Evolutionary conservation across 2,888 invertebrate species (phyloP).

Genomic region (Adelphocoris suturalis): DNA sequence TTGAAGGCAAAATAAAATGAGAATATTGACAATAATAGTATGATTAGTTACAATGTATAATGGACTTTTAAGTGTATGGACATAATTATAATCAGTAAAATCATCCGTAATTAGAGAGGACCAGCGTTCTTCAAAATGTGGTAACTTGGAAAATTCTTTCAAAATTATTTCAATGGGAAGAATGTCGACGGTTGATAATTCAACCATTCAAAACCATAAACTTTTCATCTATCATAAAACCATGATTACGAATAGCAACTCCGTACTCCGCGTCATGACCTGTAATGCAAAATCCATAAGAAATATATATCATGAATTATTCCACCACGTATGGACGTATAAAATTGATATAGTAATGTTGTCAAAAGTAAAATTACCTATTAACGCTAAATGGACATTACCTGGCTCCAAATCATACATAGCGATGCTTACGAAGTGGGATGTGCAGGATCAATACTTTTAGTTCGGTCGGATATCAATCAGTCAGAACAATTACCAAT

Average conservation of each 20-base stretch:
- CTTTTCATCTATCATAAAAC: neutral
- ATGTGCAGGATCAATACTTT: neutral
- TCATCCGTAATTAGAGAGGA: too few species aligned
- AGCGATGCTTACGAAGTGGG: neutral
- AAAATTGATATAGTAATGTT: neutral
- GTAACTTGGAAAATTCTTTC: too few species aligned
- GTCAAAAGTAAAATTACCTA: neutral
- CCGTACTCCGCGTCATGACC: neutral
- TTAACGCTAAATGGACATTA: neutral
- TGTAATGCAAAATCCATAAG: neutral
- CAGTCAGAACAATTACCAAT: neutral
- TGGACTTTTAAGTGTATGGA: too few species aligned
- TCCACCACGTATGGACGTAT: neutral
- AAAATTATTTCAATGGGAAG: too few species aligned
- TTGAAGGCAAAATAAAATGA: too few species aligned
- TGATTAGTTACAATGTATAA: too few species aligned
- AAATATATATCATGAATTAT: neutral
- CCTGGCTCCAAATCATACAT: neutral
- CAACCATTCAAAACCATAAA: neutral
- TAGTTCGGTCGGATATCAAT: neutral
- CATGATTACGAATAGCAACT: neutral
- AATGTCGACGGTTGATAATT: too few species aligned
- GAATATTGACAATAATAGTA: too few species aligned
- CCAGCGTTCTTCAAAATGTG: too few species aligned
- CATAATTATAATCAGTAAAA: too few species aligned